Evolutionary conservation across 2,113 vertebrate species (phyloP).

Genomic region (Aix galericulata): DNA sequence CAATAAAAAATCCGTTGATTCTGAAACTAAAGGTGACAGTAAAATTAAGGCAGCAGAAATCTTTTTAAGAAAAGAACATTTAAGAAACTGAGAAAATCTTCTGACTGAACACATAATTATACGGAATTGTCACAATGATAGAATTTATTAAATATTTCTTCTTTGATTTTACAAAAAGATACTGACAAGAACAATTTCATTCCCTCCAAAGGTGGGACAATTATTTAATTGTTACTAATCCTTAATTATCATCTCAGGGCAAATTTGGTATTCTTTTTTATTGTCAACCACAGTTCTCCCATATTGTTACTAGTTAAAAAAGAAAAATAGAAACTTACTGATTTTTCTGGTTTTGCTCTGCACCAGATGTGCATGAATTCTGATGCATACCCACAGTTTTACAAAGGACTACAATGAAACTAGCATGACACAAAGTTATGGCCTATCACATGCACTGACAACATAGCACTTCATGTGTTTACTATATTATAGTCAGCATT

Average conservation of each 20-base stretch:
- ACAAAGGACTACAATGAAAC: neutral
- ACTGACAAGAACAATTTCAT: neutral
- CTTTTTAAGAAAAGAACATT: neutral
- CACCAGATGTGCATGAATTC: neutral
- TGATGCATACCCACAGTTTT: neutral
- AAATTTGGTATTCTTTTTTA: neutral
- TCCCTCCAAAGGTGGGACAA: neutral
- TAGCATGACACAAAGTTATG: neutral
- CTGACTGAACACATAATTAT: neutral
- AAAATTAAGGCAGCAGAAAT: neutral
- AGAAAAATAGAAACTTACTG: neutral
- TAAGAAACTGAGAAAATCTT: neutral
- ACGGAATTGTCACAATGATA: neutral
- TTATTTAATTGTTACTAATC: neutral
- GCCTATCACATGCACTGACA: neutral
- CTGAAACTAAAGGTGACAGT: neutral
- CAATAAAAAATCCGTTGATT: neutral
- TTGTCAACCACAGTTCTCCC: neutral
- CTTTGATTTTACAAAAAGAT: neutral
- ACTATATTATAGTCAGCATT: neutral
- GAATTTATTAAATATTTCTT: neutral
- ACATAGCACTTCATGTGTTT: neutral
- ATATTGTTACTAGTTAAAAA: neutral
- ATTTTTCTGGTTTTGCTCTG: neutral
- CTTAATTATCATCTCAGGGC: neutral